Percentiles rank a stretch among this genome's conserved stretches.
These are phyloP conservation scores for Stegodyphus mimosarum DNA, from an alignment of 1,140 invertebrate genomes.

Conservation along the genomic window DNA sequence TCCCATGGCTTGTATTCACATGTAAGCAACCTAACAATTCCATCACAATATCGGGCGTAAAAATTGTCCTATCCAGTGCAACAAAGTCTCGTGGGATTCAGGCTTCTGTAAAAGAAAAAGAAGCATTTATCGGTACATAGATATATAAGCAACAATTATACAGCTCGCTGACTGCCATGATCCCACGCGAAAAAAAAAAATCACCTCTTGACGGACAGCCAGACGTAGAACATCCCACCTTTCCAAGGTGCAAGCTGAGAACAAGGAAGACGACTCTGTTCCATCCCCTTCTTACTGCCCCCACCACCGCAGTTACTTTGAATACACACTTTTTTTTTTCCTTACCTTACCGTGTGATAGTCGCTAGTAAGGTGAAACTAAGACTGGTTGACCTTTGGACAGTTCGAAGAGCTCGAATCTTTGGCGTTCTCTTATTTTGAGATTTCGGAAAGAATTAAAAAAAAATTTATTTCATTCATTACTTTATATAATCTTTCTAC, in stretches of 20 bases:
- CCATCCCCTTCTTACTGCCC: background rate
- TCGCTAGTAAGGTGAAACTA: background rate
- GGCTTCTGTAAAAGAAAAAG: background rate
- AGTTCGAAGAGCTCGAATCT: too few species aligned
- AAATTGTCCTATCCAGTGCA: too few species aligned
- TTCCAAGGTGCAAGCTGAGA: constrained; percentile 3
- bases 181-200: constrained; percentile 11
- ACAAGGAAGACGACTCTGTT: constrained; percentile 17
- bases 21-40: too few species aligned
- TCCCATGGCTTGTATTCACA: too few species aligned
- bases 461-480: too few species aligned
- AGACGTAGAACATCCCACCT: constrained; percentile 20
- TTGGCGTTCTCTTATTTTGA: too few species aligned
- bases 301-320: too few species aligned
- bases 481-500: too few species aligned
- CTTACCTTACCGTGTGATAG: background rate
- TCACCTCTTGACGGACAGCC: constrained; percentile 6
- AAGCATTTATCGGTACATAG: constrained; percentile 18
- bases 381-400: background rate
- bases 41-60: too few species aligned
- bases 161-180: constrained; percentile 20
- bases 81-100: too few species aligned
- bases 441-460: too few species aligned
- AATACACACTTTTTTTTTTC: too few species aligned
- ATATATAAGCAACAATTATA: constrained; percentile 19